phyloP scores from a whole-genome alignment of 1,140 invertebrate genomes.

The Globodera rostochiensis region DNA sequence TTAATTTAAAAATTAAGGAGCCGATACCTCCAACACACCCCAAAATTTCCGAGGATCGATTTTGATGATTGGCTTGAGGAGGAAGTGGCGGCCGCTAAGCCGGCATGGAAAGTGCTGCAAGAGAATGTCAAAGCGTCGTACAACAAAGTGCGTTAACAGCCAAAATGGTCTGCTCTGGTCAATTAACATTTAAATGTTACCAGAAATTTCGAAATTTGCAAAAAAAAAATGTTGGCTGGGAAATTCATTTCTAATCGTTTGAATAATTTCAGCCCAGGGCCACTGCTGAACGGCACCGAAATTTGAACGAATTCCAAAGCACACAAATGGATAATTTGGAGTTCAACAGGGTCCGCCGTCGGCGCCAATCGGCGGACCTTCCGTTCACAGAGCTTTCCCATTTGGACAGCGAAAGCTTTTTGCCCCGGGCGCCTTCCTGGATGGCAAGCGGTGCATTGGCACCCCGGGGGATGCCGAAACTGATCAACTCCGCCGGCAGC shows the following conservation, averaged over 20 bases:
- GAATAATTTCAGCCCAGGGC: conserved; percentile 51
- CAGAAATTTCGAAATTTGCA: background rate
- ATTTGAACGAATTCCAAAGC: conserved; percentile 56
- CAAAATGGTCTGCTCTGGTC: background rate
- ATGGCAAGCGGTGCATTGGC: conserved; percentile 52
- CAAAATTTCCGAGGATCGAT: conserved; percentile 58
- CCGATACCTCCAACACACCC: conserved; percentile 47
- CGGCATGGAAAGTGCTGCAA: conserved; percentile 61
- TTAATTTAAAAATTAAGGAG: conserved; percentile 14
- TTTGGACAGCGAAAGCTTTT: conserved; percentile 56
- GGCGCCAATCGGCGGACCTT: conserved; percentile 47
- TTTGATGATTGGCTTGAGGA: conserved; percentile 61
- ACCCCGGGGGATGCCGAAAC: conserved; percentile 41
- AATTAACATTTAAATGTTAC: background rate
- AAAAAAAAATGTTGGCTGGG: background rate
- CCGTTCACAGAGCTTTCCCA: conserved; percentile 45
- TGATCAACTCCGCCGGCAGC: conserved; percentile 26
- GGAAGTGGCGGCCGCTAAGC: conserved; percentile 44
- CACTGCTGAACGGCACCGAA: conserved; percentile 54
- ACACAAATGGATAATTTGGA: conserved; percentile 39
- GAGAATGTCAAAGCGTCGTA: conserved; percentile 62
- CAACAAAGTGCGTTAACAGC: conserved; percentile 45
- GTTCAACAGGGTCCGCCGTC: conserved; percentile 40
- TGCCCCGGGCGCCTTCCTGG: conserved; percentile 47
- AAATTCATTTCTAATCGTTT: background rate